phyloP scores from a whole-genome alignment of 2,888 invertebrate species.

The Metopia argyrocephala region DNA sequence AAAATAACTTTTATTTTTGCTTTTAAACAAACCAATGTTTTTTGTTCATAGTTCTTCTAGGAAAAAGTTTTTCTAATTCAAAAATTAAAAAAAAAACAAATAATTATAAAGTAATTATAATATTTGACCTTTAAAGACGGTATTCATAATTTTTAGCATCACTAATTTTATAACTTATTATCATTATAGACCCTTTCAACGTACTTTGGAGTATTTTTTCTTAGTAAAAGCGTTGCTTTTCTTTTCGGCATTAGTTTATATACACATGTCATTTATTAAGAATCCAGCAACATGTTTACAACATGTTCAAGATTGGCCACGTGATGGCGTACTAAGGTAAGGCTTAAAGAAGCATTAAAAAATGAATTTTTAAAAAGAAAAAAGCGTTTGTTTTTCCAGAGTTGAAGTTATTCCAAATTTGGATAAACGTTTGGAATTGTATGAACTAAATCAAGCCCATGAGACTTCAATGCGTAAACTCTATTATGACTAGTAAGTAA shows the following conservation, averaged over 20 bases:
- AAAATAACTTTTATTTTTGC: too few species aligned
- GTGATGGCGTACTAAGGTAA: slow-evolving; percentile 90
- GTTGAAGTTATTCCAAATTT: slow-evolving; percentile 77
- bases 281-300: slow-evolving; percentile 95
- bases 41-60: too few species aligned
- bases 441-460: slow-evolving; percentile 69
- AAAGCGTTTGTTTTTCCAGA: slow-evolving; percentile 66
- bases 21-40: too few species aligned
- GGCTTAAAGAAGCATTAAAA: neutral
- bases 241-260: slow-evolving; percentile 94
- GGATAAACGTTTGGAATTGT: slow-evolving; percentile 71
- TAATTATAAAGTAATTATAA: too few species aligned
- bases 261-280: slow-evolving; percentile 95
- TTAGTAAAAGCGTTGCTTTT: slow-evolving; percentile 86
- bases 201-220: slow-evolving; percentile 75
- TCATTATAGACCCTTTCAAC: slow-evolving; percentile 71
- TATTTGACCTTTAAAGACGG: too few species aligned
- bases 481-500: slow-evolving; percentile 70
- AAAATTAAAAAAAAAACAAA: too few species aligned
- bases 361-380: neutral
- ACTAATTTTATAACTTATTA: too few species aligned
- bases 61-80: too few species aligned
- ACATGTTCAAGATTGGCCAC: slow-evolving; percentile 94
- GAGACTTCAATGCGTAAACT: slow-evolving; percentile 71
- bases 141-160: too few species aligned